Conservation (phyloP, 2,113 vertebrate genomes). For the Psophia crepitans region DNA sequence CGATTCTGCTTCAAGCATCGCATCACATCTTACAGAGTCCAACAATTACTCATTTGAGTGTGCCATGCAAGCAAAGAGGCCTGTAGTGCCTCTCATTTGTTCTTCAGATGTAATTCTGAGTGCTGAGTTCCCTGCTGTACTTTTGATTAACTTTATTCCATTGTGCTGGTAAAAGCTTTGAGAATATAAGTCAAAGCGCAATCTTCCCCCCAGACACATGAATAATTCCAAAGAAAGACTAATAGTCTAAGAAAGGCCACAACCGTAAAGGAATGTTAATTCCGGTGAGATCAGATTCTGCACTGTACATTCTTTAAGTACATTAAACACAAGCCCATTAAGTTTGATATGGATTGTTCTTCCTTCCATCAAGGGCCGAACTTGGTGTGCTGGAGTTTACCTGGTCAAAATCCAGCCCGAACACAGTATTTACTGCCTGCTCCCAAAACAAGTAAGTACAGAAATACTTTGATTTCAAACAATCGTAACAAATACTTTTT, state of each 20-base stretch:
- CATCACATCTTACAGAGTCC: neutral
- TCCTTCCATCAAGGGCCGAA: neutral
- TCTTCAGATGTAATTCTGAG: neutral
- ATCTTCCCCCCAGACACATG: neutral
- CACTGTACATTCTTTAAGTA: neutral
- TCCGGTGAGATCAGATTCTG: neutral
- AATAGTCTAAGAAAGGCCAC: neutral
- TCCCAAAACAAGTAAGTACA: neutral
- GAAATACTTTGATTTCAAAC: neutral
- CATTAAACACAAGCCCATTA: neutral
- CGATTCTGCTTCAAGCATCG: neutral
- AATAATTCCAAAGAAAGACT: neutral
- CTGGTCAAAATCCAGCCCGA: neutral
- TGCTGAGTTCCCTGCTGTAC: neutral
- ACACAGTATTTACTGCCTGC: neutral
- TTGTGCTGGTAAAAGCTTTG: neutral
- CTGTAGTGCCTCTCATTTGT: neutral
- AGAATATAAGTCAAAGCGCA: slow-evolving; percentile 1
- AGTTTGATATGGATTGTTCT: neutral
- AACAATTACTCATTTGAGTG: neutral
- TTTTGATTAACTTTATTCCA: slow-evolving; percentile 5
- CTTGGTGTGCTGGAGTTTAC: neutral
- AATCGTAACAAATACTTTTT: neutral
- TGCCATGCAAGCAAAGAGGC: neutral
- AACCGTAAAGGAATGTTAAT: neutral